Conservation (phyloP, 2,888 invertebrate genomes). For the Gymnocheta viridis region DNA sequence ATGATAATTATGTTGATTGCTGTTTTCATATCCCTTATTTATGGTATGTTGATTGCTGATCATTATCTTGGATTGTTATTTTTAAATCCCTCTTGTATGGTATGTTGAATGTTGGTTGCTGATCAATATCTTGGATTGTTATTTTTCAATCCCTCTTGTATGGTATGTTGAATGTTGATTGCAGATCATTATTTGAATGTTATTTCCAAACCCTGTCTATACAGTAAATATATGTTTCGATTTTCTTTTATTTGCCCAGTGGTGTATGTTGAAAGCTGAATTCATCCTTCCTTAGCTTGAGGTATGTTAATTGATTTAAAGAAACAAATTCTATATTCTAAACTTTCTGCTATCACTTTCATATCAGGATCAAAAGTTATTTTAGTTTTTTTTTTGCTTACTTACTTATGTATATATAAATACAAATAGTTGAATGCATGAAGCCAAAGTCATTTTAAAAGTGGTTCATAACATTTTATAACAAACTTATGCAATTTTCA, state of each 20-base stretch:
- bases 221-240: no score
- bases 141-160: background rate
- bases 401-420: background rate
- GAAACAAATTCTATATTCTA: background rate
- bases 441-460: slow-evolving; percentile 3
- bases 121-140: no score
- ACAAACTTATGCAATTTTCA: slow-evolving; percentile 47
- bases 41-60: slow-evolving; percentile 7
- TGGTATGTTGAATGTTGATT: slow-evolving; percentile 31
- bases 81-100: background rate
- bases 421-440: slow-evolving; percentile 19
- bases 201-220: background rate
- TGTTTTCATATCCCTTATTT: background rate
- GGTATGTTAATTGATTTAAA: slow-evolving; percentile 7
- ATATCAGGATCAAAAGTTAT: background rate
- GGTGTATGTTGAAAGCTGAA: slow-evolving; percentile 1
- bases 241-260: no score
- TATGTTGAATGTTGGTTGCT: slow-evolving; percentile 4
- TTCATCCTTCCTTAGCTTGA: no score
- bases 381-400: background rate
- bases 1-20: background rate
- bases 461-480: slow-evolving; percentile 65
- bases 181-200: background rate
- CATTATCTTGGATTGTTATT: background rate
- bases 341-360: background rate